Base-by-base conservation (phyloP, 2,888 invertebrate species). In the Congeria kusceri region DNA sequence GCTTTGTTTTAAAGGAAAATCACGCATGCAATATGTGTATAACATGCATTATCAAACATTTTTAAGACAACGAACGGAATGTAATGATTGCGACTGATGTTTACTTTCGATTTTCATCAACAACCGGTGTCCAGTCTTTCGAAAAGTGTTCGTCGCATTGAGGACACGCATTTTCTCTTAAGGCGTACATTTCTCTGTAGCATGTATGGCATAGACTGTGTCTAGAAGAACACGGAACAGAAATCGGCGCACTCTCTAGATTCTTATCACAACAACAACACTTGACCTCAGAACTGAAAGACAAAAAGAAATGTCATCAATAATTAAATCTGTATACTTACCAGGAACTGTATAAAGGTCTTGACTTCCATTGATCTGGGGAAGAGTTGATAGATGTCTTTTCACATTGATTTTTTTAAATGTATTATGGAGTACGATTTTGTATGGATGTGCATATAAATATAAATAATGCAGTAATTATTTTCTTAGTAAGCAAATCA, bases 131-230 rank as follows among this genome's bases (percentile, higher is more conserved):
- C 47, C 83, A 86, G n/a, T 75, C 67, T 3, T 47, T 18, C 9
- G 85, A 85, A 28, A 88, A 76, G 0, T 47, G 46, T 27, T 63
- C 59, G 3, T 83, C 63, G 73, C 91, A 91, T 25, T 73, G 62
- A 1, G 87, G 86, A 65, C 90, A 91, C 29, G 27, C 58, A 25
- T 57, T 61, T 4, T 78, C 57, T 0, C 63, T 66, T 7, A 69
- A 20, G n/a, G 77, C 77, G 39, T 57, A 23, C 11, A 81, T 62
- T 29, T 88, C 86, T 32, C 80, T 53, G 39, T 83, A 79, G 73
- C 91, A 91, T 15, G 57, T 69, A n/a, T 77, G 63, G 80, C 91
- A 91, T 49, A 91, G 67, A 9, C 79, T 53, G 74, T 91, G 84
- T 25, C 76, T 77, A 25, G 13, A 23, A 11, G 13, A 1, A 84